Conservation (phyloP, 1,140 invertebrate species). For the Oedothorax gibbosus region DNA sequence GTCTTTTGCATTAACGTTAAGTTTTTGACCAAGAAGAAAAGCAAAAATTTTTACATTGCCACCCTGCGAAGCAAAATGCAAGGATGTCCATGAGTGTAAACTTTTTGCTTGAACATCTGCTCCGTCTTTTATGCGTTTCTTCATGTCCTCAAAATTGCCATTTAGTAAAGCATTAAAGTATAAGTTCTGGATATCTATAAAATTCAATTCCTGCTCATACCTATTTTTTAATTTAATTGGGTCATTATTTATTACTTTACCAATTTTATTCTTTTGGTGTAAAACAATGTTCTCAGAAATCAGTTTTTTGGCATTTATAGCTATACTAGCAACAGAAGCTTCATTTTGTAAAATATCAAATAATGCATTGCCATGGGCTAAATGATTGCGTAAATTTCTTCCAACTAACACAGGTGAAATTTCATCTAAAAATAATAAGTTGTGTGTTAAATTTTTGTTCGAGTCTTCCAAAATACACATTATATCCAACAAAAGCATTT, state of each 20-base stretch:
- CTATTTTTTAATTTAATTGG: not conserved
- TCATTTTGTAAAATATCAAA: not conserved
- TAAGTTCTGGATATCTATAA: not conserved
- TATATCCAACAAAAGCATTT: constrained; percentile 23
- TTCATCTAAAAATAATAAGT: constrained; percentile 4
- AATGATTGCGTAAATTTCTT: constrained; percentile 4
- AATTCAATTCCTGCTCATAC: not conserved
- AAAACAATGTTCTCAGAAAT: constrained; percentile 50
- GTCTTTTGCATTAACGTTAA: constrained; percentile 27
- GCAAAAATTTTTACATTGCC: constrained; percentile 60
- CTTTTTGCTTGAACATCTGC: constrained; percentile 7
- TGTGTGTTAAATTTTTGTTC: not conserved
- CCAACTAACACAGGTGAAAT: not conserved
- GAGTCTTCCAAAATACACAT: not conserved
- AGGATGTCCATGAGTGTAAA: not conserved
- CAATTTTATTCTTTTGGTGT: not conserved
- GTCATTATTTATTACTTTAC: not conserved
- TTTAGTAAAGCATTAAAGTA: not conserved
- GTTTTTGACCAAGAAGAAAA: constrained; percentile 60
- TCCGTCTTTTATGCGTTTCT: not conserved
- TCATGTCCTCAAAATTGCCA: not conserved
- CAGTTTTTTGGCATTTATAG: constrained; percentile 28
- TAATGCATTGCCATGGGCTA: constrained; percentile 12
- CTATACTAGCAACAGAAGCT: not conserved
- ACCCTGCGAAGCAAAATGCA: constrained; percentile 66